Evolutionary conservation across 1,140 invertebrate genomes (phyloP).

Genomic region (Neodiprion fabricii): DNA sequence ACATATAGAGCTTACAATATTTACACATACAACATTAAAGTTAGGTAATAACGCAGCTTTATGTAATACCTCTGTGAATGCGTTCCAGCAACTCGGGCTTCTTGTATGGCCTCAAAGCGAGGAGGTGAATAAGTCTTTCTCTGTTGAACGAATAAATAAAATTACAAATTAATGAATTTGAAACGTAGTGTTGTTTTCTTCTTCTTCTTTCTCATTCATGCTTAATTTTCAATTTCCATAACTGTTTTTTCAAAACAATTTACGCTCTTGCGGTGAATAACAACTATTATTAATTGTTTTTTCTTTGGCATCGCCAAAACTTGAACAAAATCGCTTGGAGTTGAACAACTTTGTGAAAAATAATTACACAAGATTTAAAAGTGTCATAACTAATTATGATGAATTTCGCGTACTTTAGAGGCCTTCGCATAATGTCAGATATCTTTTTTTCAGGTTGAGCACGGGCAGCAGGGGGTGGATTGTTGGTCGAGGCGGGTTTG

Average conservation of each 20-base stretch:
- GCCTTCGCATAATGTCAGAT: slow-evolving; percentile 72
- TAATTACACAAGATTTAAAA: no score
- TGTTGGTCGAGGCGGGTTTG: slow-evolving; percentile 39
- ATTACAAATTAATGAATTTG: slow-evolving; percentile 14
- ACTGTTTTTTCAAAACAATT: slow-evolving; percentile 20
- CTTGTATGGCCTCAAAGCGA: slow-evolving; percentile 91
- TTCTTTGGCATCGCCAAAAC: no score
- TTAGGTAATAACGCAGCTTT: slow-evolving; percentile 3
- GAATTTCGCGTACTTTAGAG: slow-evolving; percentile 68
- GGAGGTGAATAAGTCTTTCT: slow-evolving; percentile 90
- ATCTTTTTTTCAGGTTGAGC: slow-evolving; percentile 49
- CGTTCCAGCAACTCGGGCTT: slow-evolving; percentile 87
- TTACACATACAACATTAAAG: not conserved
- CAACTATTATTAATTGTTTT: no score
- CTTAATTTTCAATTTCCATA: not conserved
- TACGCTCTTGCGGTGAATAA: slow-evolving; percentile 5
- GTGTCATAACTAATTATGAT: not conserved
- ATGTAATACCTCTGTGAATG: slow-evolving; percentile 73
- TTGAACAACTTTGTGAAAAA: no score
- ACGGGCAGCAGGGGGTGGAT: slow-evolving; percentile 34
- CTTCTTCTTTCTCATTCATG: no score
- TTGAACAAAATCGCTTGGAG: no score
- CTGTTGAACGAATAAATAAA: slow-evolving; percentile 61
- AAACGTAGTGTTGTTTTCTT: not conserved
- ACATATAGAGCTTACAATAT: slow-evolving; percentile 12